phyloP scores from a whole-genome alignment of 2,113 vertebrate species.

The Lepidothrix coronata region DNA sequence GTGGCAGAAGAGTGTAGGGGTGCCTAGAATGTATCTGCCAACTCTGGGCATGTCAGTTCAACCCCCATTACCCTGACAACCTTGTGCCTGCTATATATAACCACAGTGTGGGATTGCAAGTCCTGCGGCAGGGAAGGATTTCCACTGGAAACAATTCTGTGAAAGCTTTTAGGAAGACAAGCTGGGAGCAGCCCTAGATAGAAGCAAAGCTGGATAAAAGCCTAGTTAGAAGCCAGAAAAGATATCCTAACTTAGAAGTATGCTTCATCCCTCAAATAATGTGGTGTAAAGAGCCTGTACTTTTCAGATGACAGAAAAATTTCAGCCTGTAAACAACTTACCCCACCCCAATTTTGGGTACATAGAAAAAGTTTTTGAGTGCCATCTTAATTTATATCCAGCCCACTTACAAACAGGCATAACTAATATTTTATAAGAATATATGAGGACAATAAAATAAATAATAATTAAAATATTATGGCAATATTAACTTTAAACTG shows the following conservation, averaged over 20 bases:
- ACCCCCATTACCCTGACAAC: slow-evolving; percentile 23
- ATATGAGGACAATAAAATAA: not conserved
- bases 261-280: not conserved
- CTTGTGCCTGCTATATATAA: slow-evolving; percentile 21
- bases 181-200: not conserved
- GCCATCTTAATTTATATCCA: not conserved
- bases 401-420: not conserved
- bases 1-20: not conserved
- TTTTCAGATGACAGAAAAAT: not conserved
- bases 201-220: not conserved
- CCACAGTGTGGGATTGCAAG: not conserved
- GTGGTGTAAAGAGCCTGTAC: not conserved
- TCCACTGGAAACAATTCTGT: slow-evolving; percentile 6
- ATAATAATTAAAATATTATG: not conserved
- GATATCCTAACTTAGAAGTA: not conserved
- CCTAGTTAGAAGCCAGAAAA: not conserved
- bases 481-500: not conserved
- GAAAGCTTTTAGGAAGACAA: not conserved
- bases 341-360: not conserved
- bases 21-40: slow-evolving; percentile 46
- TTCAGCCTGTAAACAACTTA: not conserved
- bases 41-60: slow-evolving; percentile 15
- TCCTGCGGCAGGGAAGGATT: not conserved
- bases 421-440: not conserved
- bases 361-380: not conserved